Conservation (phyloP, 2,888 invertebrate genomes). For the Yponomeuta plumbellus region DNA sequence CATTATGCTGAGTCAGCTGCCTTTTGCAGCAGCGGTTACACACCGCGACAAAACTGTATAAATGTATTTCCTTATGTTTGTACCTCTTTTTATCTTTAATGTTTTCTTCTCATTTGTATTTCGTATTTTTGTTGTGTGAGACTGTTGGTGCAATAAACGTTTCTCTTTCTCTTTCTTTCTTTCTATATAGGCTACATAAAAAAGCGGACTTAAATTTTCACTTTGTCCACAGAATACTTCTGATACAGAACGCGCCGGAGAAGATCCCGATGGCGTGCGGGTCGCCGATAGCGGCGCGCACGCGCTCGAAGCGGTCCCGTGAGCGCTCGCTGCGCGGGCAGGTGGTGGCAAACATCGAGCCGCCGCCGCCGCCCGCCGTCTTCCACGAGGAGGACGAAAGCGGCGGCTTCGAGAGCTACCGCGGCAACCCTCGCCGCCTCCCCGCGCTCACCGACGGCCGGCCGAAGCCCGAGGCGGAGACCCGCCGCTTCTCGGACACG, state of each 20-base stretch:
- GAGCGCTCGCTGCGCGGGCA: conserved; percentile 37
- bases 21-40: too few species aligned
- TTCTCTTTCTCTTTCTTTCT: too few species aligned
- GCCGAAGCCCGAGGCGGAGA: conserved; percentile 24
- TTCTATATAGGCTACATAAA: too few species aligned
- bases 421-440: conserved; percentile 58
- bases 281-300: conserved; percentile 68
- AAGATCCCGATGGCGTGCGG: conserved; percentile 81
- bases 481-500: conserved; percentile 40
- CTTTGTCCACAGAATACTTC: conserved; percentile 82
- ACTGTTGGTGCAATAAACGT: too few species aligned
- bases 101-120: too few species aligned
- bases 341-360: conserved; percentile 81
- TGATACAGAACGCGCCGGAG: conserved; percentile 94
- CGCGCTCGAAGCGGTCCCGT: conserved; percentile 54
- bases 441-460: conserved; percentile 38
- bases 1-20: too few species aligned
- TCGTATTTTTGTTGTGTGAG: too few species aligned
- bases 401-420: conserved; percentile 69
- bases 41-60: too few species aligned
- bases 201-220: conserved; percentile 19
- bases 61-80: too few species aligned
- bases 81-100: too few species aligned
- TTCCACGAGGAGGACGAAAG: conserved; percentile 71
- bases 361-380: conserved; percentile 41